phyloP scores from a whole-genome alignment of 2,888 invertebrate genomes.

The Corbicula japonica region DNA sequence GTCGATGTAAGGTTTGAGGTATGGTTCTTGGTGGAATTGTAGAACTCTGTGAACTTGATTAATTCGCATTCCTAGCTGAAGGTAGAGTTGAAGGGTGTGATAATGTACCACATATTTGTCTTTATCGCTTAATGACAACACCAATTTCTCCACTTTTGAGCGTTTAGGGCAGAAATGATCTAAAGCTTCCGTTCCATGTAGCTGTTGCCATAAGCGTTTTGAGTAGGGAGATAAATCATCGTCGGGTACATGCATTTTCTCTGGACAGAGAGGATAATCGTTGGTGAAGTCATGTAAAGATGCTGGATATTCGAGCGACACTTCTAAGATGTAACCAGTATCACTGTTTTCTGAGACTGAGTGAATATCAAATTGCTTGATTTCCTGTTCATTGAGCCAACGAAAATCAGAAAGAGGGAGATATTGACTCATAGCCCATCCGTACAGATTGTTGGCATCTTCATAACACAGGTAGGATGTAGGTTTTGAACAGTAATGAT shows the following conservation, averaged over 20 bases:
- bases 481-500: slow-evolving; percentile 57
- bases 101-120: slow-evolving; percentile 27
- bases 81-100: slow-evolving; percentile 18
- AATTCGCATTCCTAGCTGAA: slow-evolving; percentile 22
- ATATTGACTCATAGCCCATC: slow-evolving; percentile 27
- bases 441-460: slow-evolving; percentile 51
- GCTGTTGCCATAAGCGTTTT: slow-evolving; percentile 15
- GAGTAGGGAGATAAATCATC: slow-evolving; percentile 38
- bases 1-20: slow-evolving; percentile 16
- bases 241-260: slow-evolving; percentile 24
- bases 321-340: slow-evolving; percentile 46
- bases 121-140: slow-evolving; percentile 12
- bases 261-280: slow-evolving; percentile 52
- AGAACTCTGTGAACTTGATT: slow-evolving; percentile 29
- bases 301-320: slow-evolving; percentile 50
- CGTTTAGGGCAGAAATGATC: background rate
- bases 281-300: slow-evolving; percentile 39
- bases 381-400: slow-evolving; percentile 30
- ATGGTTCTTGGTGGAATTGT: slow-evolving; percentile 29
- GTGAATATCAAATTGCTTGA: slow-evolving; percentile 8
- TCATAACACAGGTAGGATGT: slow-evolving; percentile 48
- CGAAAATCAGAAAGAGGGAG: slow-evolving; percentile 44
- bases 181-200: slow-evolving; percentile 4
- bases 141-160: slow-evolving; percentile 34
- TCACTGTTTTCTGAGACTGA: background rate